phyloP scores from a whole-genome alignment of 2,113 vertebrate species.

The Halichoeres trimaculatus region DNA sequence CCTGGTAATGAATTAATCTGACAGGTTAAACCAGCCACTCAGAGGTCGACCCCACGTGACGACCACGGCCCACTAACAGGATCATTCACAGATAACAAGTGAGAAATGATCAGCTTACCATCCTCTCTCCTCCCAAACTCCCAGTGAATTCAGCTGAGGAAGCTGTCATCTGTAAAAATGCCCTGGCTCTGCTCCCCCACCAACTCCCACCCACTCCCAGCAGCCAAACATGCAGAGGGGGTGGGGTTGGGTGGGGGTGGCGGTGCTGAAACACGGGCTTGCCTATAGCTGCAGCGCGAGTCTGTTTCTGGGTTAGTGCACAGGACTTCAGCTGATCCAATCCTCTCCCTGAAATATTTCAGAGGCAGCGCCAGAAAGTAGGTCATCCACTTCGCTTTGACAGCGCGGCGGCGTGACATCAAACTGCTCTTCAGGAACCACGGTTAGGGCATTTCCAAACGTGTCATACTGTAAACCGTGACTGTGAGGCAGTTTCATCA shows the following conservation, averaged over 20 bases:
- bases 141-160: constrained; percentile 62
- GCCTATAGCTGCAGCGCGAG: constrained; percentile 76
- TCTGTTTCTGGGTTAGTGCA: constrained; percentile 82
- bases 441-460: constrained; percentile 73
- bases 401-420: constrained; percentile 72
- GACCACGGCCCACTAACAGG: constrained; percentile 65
- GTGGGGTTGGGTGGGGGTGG: constrained; percentile 19
- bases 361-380: constrained; percentile 73
- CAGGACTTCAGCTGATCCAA: constrained; percentile 81
- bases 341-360: constrained; percentile 82
- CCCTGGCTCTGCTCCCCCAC: constrained; percentile 65
- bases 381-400: constrained; percentile 82
- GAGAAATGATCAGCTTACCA: constrained; percentile 35
- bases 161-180: constrained; percentile 76
- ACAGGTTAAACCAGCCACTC: constrained; percentile 9
- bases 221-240: constrained; percentile 71
- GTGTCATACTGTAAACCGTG: constrained; percentile 64
- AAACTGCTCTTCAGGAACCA: constrained; percentile 79
- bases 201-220: constrained; percentile 78
- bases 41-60: constrained; percentile 3
- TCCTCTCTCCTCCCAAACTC: constrained; percentile 64
- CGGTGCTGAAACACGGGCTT: constrained; percentile 65
- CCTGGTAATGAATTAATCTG: background rate
- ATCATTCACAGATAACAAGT: constrained; percentile 41
- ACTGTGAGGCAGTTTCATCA: constrained; percentile 54